Percentiles rank a stretch among this genome's conserved stretches.
phyloP scores from a whole-genome alignment of 2,797 vertebrate genomes.

The Linurgus olivaceus region DNA sequence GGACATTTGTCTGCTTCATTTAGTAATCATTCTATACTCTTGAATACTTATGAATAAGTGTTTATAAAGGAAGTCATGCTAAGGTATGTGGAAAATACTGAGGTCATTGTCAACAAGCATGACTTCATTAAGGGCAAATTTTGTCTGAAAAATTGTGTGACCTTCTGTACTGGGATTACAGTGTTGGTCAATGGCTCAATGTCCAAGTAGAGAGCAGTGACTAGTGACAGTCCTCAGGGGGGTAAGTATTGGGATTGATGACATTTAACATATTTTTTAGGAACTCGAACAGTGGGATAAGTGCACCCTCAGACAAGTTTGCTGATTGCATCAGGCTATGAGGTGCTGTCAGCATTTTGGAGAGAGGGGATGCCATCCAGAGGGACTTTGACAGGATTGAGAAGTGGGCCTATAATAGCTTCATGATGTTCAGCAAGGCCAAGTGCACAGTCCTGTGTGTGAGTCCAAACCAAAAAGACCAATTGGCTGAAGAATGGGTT shows the following conservation, averaged over 20 bases:
- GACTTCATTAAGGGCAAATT: background rate
- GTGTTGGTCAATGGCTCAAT: background rate
- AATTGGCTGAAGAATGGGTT: background rate
- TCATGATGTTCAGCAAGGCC: background rate
- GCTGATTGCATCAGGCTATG: too few species aligned
- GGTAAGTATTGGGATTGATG: background rate
- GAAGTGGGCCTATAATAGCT: background rate
- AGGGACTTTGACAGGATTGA: background rate
- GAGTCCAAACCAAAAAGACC: background rate
- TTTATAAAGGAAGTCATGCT: background rate
- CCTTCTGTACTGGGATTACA: background rate
- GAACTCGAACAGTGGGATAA: background rate
- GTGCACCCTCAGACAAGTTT: background rate
- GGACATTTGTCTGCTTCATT: slow-evolving; percentile 10
- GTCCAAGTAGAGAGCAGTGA: background rate
- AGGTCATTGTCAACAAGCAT: background rate
- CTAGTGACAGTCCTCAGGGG: background rate
- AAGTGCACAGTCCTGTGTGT: too few species aligned
- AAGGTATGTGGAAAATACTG: background rate
- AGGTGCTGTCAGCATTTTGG: background rate
- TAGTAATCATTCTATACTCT: background rate
- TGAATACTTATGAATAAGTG: background rate
- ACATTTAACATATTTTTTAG: background rate
- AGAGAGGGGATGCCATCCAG: background rate
- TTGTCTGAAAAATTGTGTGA: background rate